Evolutionary conservation across 2,888 invertebrate species (phyloP), one percentile per base, ranked within the genome.

Genomic region (Caenorhabditis afra): DNA sequence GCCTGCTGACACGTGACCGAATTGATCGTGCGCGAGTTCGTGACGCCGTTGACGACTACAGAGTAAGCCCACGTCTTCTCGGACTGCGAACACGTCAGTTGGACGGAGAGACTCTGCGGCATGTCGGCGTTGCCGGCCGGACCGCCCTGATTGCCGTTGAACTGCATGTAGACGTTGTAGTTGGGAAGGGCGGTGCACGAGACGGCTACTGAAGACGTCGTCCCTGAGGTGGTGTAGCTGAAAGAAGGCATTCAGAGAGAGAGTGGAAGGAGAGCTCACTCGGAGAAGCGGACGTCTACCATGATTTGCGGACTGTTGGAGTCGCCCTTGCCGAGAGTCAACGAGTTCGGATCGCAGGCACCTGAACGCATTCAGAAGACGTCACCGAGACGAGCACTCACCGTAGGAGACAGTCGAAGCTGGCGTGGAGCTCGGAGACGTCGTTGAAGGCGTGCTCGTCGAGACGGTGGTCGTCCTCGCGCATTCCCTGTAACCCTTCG

Each of bases 81-180:
- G 3, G 16, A 8, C 16, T 16, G 16, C 4, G 16, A 10, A 16
- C 47, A 47, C 11, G 16, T 18, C 47, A 47, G 16, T n/a, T 47
- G 4, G 3, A 47, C 18, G 2, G 47, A 8, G 10, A 47, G 11
- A 11, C 12, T 41, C 47, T 20, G 47, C 4, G 47, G 47, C 14
- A 20, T 8, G 16, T 41, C 16, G 3, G 3, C 8, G 47, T 16
- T 18, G 2, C 14, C 41, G 3, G 2, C 11, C 41, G 62, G 62
- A 11, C 62, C 62, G 5, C 62, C 62, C 49, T 62, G 49, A 22
- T 62, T 62, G 20, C 14, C 50, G 37, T 62, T 62, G 20, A 62
- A 62, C 20, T 49, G 5, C 62, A 62, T 62, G 39, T 50, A 62
- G 49, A 62, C 47, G 37, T 14, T 62, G 50, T 62, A 62, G 5